Evolutionary conservation across 2,113 vertebrate species (phyloP).

Genomic region (Strigops habroptila): DNA sequence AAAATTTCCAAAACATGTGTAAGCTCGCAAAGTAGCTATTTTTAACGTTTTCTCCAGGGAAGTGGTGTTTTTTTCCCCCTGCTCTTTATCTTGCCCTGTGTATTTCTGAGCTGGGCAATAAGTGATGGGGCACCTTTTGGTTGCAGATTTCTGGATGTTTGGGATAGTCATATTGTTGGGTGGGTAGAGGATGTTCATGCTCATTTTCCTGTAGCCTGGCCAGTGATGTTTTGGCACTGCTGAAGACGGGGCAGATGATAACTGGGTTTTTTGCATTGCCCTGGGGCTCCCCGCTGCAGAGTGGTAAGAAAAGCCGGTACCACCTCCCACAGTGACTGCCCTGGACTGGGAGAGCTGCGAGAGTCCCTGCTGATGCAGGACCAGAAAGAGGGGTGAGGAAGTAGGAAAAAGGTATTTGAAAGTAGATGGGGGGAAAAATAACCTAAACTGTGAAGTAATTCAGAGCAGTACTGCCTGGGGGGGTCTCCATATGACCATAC

Average conservation of each 20-base stretch:
- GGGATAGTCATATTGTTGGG: rapidly evolving
- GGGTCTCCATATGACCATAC: background rate
- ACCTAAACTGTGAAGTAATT: background rate
- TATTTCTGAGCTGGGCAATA: background rate
- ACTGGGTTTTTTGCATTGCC: background rate
- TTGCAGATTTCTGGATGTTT: background rate
- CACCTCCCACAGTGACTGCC: background rate
- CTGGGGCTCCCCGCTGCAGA: background rate
- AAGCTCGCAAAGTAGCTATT: background rate
- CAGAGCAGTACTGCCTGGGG: background rate
- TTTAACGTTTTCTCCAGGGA: background rate
- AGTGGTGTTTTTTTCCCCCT: background rate
- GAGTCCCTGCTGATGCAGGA: background rate
- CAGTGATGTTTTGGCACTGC: background rate
- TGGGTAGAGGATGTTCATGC: background rate
- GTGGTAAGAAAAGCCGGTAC: background rate
- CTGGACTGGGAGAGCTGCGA: background rate
- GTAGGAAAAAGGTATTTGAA: background rate
- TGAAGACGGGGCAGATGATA: background rate
- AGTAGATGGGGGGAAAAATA: background rate
- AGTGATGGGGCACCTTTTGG: background rate
- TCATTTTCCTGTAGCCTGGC: background rate
- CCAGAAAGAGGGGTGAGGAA: background rate
- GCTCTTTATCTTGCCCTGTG: background rate
- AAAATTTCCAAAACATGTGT: background rate